phyloP scores from a whole-genome alignment of 2,113 vertebrate species.

The Neofelis nebulosa region DNA sequence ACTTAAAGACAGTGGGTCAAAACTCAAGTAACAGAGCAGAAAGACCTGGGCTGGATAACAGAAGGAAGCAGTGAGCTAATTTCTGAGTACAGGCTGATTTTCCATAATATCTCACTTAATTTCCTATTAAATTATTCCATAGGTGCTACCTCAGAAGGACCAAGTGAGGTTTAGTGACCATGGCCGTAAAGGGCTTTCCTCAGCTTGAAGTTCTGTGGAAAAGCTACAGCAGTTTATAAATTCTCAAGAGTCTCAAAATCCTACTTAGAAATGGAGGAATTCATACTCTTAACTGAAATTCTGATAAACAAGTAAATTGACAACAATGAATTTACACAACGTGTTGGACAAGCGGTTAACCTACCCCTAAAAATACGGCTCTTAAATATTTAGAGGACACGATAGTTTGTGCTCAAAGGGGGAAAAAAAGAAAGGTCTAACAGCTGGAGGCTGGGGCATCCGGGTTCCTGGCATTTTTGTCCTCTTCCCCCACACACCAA shows the following conservation, averaged over 20 bases:
- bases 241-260: not conserved
- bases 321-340: not conserved
- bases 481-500: not conserved
- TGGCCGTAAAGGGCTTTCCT: not conserved
- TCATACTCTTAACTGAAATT: not conserved
- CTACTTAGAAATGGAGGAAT: not conserved
- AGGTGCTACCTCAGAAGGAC: not conserved
- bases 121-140: not conserved
- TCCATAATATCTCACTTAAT: accelerated
- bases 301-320: not conserved
- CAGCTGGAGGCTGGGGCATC: too few relatives aligned
- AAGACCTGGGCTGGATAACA: not conserved
- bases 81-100: accelerated
- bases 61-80: too few relatives aligned
- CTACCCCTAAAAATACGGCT: not conserved
- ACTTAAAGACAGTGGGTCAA: not conserved
- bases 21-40: not conserved
- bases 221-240: not conserved
- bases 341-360: too few relatives aligned
- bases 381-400: not conserved
- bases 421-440: accelerated
- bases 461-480: not conserved
- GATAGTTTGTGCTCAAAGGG: not conserved
- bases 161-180: too few relatives aligned
- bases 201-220: not conserved